A percentile compares a stretch with the other conserved stretches of the same genome.
Conservation (phyloP, 2,797 vertebrate species). For the Syngnathus rostellatus region DNA sequence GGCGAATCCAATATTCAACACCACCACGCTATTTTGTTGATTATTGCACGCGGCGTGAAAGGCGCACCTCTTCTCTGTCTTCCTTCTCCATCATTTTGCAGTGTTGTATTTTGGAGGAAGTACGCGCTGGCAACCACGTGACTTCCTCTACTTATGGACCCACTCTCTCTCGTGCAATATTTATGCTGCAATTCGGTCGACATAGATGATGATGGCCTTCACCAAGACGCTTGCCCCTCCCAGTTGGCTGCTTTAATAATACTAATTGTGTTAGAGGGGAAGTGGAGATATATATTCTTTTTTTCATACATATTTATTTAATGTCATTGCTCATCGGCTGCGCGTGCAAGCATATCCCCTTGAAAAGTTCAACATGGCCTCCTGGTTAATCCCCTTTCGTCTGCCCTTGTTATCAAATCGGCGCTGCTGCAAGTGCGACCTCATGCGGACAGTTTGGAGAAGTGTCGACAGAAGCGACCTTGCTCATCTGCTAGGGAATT, state of each 20-base stretch:
- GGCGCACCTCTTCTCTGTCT: background rate
- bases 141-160: constrained; percentile 3
- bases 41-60: background rate
- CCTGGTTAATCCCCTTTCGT: constrained; percentile 48
- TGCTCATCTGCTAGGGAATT: background rate
- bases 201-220: background rate
- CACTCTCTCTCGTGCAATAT: constrained; percentile 14
- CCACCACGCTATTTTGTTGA: background rate
- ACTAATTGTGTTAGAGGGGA: background rate
- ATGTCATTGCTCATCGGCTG: constrained; percentile 46
- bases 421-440: constrained; percentile 38
- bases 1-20: background rate
- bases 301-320: constrained; percentile 41
- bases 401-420: constrained; percentile 7
- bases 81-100: background rate
- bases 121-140: background rate
- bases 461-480: background rate
- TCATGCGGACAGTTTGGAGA: constrained; percentile 33
- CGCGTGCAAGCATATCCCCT: constrained; percentile 31
- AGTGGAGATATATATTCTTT: background rate
- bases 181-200: background rate
- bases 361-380: constrained; percentile 64
- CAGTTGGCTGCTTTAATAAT: background rate
- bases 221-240: background rate
- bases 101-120: constrained; percentile 10